phyloP scores from a whole-genome alignment of 2,888 invertebrate species.

The Acrobasis consociella region DNA sequence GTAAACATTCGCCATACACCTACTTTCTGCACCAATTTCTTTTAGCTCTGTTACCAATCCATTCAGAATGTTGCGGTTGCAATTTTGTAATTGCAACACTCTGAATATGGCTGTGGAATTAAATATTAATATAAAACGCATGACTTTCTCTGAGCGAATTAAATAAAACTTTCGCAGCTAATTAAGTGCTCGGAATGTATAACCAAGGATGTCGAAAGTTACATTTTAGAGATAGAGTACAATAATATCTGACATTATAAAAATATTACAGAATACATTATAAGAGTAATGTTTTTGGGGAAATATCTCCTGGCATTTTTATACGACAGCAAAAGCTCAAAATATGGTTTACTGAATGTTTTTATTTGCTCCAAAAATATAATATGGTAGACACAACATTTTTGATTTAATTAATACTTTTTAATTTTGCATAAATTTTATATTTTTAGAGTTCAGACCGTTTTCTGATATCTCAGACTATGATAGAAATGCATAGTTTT shows the following conservation, averaged over 20 bases:
- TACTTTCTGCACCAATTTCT: neutral
- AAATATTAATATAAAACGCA: neutral
- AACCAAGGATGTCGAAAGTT: neutral
- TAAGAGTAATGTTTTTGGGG: too few species aligned
- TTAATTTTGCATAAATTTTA: too few species aligned
- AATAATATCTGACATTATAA: neutral
- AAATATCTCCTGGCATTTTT: too few species aligned
- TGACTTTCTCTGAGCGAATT: slow-evolving; percentile 2
- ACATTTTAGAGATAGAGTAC: neutral
- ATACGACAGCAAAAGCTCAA: too few species aligned
- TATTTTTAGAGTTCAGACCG: too few species aligned
- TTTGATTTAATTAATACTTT: too few species aligned
- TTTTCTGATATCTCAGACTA: too few species aligned
- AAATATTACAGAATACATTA: too few species aligned
- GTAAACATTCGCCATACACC: slow-evolving; percentile 27
- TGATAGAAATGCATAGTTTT: too few species aligned
- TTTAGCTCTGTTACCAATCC: neutral
- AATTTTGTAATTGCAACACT: neutral
- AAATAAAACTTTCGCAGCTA: slow-evolving; percentile 3
- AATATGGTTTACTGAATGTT: too few species aligned
- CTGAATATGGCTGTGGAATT: neutral
- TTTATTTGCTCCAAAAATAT: too few species aligned
- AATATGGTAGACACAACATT: too few species aligned
- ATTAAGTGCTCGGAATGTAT: slow-evolving; percentile 19
- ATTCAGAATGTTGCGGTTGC: neutral